A percentile compares a stretch with the other conserved stretches of the same genome.
phyloP scores from a whole-genome alignment of 2,797 vertebrate genomes.

The Decapterus maruadsi region DNA sequence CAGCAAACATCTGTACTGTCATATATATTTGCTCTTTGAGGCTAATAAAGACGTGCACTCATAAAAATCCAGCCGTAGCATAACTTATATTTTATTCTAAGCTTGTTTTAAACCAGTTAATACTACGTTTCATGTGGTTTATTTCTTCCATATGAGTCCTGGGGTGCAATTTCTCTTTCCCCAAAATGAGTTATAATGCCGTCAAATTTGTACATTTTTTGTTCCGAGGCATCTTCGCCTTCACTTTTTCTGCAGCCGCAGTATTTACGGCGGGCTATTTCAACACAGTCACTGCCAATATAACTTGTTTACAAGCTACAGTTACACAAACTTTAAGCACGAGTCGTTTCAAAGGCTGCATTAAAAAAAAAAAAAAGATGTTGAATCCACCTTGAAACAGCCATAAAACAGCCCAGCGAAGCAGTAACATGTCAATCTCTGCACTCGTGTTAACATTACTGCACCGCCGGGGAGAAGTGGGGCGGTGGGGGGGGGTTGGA shows the following conservation, averaged over 20 bases:
- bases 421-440: background rate
- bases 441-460: constrained; percentile 13
- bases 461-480: background rate
- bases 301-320: background rate
- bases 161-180: background rate
- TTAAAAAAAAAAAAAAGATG: background rate
- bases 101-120: background rate
- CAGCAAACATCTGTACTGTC: constrained; percentile 25
- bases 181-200: background rate
- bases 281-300: background rate
- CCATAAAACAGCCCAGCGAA: constrained; percentile 32
- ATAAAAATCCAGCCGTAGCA: background rate
- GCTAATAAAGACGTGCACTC: background rate
- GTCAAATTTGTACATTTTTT: background rate
- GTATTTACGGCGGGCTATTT: background rate
- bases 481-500: constrained; percentile 8
- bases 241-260: background rate
- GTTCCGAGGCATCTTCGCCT: background rate
- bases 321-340: background rate
- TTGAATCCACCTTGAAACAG: constrained; percentile 7
- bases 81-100: background rate
- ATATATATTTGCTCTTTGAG: background rate
- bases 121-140: background rate
- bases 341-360: background rate
- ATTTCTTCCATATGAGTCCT: background rate